These are phyloP conservation scores for Antennarius maculatus DNA, from an alignment of 2,797 vertebrate genomes.

Conservation along the genomic window DNA sequence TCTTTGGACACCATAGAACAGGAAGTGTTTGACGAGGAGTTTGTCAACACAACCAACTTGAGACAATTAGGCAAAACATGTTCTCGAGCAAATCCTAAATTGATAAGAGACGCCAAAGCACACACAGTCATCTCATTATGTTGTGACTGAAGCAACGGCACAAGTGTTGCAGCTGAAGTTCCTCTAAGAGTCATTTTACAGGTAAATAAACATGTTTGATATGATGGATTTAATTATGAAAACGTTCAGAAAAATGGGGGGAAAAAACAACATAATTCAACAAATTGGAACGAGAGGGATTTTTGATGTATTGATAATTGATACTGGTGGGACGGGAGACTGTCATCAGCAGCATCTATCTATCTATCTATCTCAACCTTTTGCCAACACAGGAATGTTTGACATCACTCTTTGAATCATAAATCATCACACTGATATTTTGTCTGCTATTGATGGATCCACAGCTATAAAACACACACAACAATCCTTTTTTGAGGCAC, in stretches of 20 bases:
- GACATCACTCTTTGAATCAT: constrained; percentile 24
- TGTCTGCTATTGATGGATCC: constrained; percentile 34
- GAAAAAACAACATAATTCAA: not conserved
- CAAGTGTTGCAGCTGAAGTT: constrained; percentile 27
- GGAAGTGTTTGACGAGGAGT: not conserved
- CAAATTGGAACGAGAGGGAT: constrained; percentile 5
- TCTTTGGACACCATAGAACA: not conserved
- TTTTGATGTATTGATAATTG: constrained; percentile 17
- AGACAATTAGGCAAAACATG: constrained; percentile 37
- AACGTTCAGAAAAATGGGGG: not conserved
- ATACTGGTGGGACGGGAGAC: no score
- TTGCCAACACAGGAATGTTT: constrained; percentile 27
- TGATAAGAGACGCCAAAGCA: constrained; percentile 48
- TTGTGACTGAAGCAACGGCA: constrained; percentile 21
- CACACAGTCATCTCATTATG: constrained; percentile 29
- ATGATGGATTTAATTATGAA: not conserved
- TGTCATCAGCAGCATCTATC: no score
- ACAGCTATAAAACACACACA: constrained; percentile 27
- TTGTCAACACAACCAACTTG: constrained; percentile 22
- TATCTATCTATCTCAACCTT: constrained; percentile 15
- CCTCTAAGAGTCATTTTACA: constrained; percentile 1
- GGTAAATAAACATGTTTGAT: constrained; percentile 33
- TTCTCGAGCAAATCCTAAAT: constrained; percentile 48
- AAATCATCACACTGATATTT: constrained; percentile 29
- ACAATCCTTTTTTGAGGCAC: not conserved